These are phyloP conservation scores for Serrognathus titanus DNA, from an alignment of 2,888 invertebrate species.

Conservation along the genomic window DNA sequence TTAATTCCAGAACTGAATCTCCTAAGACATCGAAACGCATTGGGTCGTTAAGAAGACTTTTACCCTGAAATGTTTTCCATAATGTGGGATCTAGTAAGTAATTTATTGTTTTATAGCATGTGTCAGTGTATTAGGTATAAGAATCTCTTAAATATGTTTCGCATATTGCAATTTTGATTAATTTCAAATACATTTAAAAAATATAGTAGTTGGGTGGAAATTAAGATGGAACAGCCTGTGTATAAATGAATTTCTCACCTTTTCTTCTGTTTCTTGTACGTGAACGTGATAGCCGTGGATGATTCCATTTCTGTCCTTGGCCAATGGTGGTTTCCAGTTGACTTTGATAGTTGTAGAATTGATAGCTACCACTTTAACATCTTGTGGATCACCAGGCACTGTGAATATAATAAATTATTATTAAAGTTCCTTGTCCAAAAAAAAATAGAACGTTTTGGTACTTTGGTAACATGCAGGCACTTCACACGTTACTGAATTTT, in stretches of 20 bases:
- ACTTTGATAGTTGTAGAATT: conserved; percentile 97
- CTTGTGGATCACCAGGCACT: conserved; percentile 98
- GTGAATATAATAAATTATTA: conserved; percentile 45
- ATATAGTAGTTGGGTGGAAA: too few species aligned
- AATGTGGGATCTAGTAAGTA: too few species aligned
- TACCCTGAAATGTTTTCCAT: conserved; percentile 53
- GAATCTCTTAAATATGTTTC: too few species aligned
- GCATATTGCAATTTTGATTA: too few species aligned
- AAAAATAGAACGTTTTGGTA: conserved; percentile 22
- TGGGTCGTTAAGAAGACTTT: conserved; percentile 80
- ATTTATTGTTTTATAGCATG: too few species aligned
- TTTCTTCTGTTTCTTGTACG: conserved; percentile 84
- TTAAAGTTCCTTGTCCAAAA: conserved; percentile 6
- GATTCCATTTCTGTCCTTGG: conserved; percentile 90
- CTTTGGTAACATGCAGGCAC: conserved; percentile 43
- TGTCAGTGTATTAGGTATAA: too few species aligned
- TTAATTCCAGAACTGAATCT: conserved; percentile 71
- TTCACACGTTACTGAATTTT: conserved; percentile 39
- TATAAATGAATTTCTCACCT: conserved; percentile 54
- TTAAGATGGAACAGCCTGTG: not conserved
- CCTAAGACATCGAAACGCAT: conserved; percentile 84
- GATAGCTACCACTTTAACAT: conserved; percentile 81
- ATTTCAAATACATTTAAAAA: too few species aligned
- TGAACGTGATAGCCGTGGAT: conserved; percentile 97
- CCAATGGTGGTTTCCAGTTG: conserved; percentile 89